Conservation (phyloP, 2,797 vertebrate species). For the Eutrigla gurnardus region DNA sequence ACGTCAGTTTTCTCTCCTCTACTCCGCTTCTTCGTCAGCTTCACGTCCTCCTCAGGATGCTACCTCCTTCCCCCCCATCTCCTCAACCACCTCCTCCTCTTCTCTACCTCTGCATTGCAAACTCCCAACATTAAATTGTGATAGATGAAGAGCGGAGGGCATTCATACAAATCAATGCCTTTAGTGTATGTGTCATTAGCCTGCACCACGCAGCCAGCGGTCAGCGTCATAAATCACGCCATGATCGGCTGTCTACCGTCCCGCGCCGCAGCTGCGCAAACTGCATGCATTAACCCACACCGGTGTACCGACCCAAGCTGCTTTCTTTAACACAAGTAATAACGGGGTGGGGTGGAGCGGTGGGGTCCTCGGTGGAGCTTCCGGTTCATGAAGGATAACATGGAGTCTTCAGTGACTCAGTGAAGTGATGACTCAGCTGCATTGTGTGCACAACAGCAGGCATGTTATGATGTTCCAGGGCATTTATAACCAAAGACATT, state of each 20-base stretch:
- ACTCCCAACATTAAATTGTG: conserved; percentile 99
- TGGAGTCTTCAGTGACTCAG: conserved; percentile 46
- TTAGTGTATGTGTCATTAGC: conserved; percentile 99
- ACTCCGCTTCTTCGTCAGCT: conserved; percentile 24
- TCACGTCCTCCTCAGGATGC: conserved; percentile 27
- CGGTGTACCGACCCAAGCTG: conserved; percentile 38
- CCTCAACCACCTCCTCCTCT: conserved; percentile 56
- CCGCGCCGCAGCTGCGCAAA: conserved; percentile 83
- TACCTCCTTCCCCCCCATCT: conserved; percentile 1
- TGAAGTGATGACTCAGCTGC: conserved; percentile 64
- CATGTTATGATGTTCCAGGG: conserved; percentile 6
- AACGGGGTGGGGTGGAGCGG: not conserved
- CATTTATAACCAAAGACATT: not conserved
- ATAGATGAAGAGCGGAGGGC: conserved; percentile 99
- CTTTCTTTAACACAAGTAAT: conserved; percentile 58
- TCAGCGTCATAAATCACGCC: conserved; percentile 99
- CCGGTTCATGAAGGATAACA: conserved; percentile 28
- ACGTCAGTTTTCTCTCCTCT: conserved; percentile 9
- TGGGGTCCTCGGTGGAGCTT: conserved; percentile 34
- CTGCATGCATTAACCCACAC: conserved; percentile 85
- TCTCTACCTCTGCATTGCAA: conserved; percentile 96
- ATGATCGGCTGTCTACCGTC: conserved; percentile 97
- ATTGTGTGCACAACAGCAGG: conserved; percentile 17
- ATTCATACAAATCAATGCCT: conserved; percentile 99
- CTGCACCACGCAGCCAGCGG: conserved; percentile 98